A percentile compares a stretch with the other conserved stretches of the same genome.
phyloP scores from a whole-genome alignment of 1,140 invertebrate genomes.

The Ceratoteleas bidentatus region DNA sequence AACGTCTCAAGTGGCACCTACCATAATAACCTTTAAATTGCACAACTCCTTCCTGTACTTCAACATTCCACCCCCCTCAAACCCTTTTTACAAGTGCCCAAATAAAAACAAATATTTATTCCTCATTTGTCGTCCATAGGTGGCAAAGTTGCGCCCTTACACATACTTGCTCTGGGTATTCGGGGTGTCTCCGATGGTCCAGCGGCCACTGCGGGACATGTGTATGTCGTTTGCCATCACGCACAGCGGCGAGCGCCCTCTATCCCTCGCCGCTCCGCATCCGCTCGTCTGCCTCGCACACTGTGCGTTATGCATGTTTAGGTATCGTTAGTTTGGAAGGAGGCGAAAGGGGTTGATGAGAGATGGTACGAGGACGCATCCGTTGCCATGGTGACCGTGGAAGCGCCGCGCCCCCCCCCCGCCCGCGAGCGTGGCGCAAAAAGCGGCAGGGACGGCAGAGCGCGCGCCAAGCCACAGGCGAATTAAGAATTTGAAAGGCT shows the following conservation, averaged over 20 bases:
- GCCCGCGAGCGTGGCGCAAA: constrained; percentile 10
- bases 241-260: constrained; percentile 4
- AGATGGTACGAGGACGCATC: constrained; percentile 61
- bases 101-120: no score
- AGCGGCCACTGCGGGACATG: constrained; percentile 39
- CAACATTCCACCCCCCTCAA: no score
- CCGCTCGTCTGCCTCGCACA: no score
- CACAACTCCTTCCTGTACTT: no score
- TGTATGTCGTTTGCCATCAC: constrained; percentile 55
- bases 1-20: no score
- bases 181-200: no score
- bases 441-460: background rate
- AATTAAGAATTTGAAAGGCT: constrained; percentile 75
- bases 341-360: constrained; percentile 59
- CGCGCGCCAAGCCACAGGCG: constrained; percentile 61
- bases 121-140: no score
- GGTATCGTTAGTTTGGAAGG: constrained; percentile 52
- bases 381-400: constrained; percentile 56
- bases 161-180: no score
- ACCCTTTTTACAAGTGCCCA: no score
- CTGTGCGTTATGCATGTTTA: constrained; percentile 47
- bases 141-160: no score
- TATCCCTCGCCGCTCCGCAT: no score
- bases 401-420: constrained; percentile 21
- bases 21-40: no score